Percentiles rank a stretch among this genome's conserved stretches.
These are phyloP conservation scores for Pemphigus obesinymphae DNA, from an alignment of 1,140 invertebrate species.

Conservation along the genomic window DNA sequence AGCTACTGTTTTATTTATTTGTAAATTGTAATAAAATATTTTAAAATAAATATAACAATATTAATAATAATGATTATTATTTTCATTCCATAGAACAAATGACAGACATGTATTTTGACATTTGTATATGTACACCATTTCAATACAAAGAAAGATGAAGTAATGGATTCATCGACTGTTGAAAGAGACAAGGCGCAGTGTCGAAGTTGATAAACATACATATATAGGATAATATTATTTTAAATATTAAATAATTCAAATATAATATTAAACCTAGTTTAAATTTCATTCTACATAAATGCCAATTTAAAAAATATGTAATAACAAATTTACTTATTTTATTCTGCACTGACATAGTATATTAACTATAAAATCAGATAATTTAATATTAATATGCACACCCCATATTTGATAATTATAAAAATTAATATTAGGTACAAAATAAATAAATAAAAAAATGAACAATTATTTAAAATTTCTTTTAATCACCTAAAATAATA, in stretches of 20 bases:
- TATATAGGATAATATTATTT: not conserved
- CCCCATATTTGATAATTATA: not conserved
- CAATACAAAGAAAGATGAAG: slow-evolving; percentile 1
- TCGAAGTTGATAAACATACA: not conserved
- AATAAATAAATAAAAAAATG: slow-evolving; percentile 9
- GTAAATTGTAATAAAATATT: too few species aligned
- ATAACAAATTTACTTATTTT: not conserved
- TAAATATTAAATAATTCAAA: not conserved
- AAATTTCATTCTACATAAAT: not conserved
- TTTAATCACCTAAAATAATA: slow-evolving; percentile 39
- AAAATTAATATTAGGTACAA: not conserved
- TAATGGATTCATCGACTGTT: slow-evolving; percentile 25
- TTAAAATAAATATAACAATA: not conserved
- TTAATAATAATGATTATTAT: not conserved
- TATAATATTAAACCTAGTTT: not conserved
- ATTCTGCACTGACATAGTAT: not conserved
- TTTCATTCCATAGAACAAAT: not conserved
- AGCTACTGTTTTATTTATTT: too few species aligned
- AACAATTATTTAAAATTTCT: slow-evolving; percentile 14
- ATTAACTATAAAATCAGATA: not conserved
- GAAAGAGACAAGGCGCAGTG: slow-evolving; percentile 37
- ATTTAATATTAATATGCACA: not conserved
- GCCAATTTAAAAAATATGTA: not conserved
- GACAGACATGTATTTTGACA: not conserved
- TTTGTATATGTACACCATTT: not conserved